These are phyloP conservation scores for Eidolon helvum DNA, from an alignment of 2,113 vertebrate species.

Conservation along the genomic window DNA sequence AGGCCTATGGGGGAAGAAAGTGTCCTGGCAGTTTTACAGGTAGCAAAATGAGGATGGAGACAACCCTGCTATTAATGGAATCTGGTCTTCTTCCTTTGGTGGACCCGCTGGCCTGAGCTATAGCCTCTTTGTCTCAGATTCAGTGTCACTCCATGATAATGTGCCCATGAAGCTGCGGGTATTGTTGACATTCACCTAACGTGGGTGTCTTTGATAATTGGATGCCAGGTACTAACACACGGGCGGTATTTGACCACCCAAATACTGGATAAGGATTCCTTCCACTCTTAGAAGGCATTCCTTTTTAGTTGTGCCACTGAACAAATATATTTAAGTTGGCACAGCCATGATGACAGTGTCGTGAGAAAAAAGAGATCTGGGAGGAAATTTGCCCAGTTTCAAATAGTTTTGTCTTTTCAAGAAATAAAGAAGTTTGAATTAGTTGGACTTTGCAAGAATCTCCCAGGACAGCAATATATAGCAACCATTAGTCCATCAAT, in stretches of 20 bases:
- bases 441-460: not conserved
- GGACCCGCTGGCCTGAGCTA: not conserved
- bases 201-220: not conserved
- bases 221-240: not conserved
- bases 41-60: not conserved
- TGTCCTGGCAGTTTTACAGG: not conserved
- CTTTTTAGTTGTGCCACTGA: not conserved
- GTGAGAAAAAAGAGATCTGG: not conserved
- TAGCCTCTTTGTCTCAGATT: not conserved
- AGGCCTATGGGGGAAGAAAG: not conserved
- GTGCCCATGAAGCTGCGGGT: not conserved
- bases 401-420: not conserved
- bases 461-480: not conserved
- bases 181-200: not conserved
- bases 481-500: not conserved
- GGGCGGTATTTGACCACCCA: not conserved
- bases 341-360: accelerated
- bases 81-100: not conserved
- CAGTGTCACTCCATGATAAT: accelerated
- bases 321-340: not conserved
- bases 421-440: not conserved
- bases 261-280: not conserved
- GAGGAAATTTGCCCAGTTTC: not conserved
- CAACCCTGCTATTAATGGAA: not conserved
- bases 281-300: not conserved